These are phyloP conservation scores for Desmodus rotundus DNA, from an alignment of 2,113 vertebrate species.

Conservation along the genomic window DNA sequence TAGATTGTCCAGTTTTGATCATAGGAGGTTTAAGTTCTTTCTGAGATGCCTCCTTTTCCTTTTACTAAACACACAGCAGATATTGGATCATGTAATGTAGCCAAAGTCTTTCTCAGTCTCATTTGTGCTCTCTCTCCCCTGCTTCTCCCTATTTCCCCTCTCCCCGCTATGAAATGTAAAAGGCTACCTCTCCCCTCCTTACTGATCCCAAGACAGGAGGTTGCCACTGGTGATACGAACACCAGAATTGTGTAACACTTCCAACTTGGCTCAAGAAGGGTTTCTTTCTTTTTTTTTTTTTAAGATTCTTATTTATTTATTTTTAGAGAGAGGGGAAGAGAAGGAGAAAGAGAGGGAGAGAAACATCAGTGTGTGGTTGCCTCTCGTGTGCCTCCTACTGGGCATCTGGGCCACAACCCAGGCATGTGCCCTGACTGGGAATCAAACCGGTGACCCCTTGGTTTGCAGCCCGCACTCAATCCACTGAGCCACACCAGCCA, in stretches of 20 bases:
- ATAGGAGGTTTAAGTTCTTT: neutral
- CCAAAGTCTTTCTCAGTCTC: neutral
- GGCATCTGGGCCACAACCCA: too few species aligned
- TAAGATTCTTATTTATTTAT: too few species aligned
- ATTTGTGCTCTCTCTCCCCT: neutral
- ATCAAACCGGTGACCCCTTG: too few species aligned
- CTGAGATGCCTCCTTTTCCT: neutral
- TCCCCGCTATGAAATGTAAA: too few species aligned
- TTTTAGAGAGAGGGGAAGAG: too few species aligned
- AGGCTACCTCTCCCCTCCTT: neutral
- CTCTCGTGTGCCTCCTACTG: too few species aligned
- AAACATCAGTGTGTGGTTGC: too few species aligned
- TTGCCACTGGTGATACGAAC: neutral
- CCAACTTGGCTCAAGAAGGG: neutral
- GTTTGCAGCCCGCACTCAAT: too few species aligned
- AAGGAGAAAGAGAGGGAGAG: too few species aligned
- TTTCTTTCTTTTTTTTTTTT: neutral
- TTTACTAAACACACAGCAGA: neutral
- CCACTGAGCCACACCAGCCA: too few species aligned
- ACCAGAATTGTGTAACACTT: neutral
- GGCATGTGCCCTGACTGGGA: too few species aligned
- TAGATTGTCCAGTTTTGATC: neutral
- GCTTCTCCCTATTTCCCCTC: too few species aligned
- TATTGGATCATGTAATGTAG: neutral
- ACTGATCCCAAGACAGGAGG: neutral